Conservation (phyloP, 2,888 invertebrate species). For the Caenorhabditis uteleia region DNA sequence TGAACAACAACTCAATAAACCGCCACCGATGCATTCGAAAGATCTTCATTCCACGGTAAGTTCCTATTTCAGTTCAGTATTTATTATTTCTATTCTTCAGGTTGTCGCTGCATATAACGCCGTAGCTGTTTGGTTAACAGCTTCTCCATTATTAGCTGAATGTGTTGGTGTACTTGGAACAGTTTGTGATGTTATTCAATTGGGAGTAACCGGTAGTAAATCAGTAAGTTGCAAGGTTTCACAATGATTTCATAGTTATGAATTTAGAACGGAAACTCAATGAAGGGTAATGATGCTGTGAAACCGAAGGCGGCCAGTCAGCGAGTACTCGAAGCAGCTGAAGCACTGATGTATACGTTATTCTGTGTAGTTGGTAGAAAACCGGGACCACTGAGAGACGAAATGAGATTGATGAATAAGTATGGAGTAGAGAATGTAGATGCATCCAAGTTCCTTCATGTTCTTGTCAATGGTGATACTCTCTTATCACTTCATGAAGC, state of each 20-base stretch:
- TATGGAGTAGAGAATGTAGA: slow-evolving; percentile 57
- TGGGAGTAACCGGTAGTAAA: slow-evolving; percentile 86
- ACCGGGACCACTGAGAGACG: slow-evolving; percentile 50
- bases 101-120: slow-evolving; percentile 77
- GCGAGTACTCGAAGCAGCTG: slow-evolving; percentile 95
- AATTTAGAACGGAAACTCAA: too few relatives aligned
- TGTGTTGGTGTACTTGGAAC: slow-evolving; percentile 91
- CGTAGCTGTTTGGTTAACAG: slow-evolving; percentile 82
- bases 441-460: slow-evolving; percentile 54
- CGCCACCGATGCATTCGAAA: slow-evolving; percentile 89
- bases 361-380: slow-evolving; percentile 53
- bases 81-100: slow-evolving; percentile 28
- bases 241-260: too few relatives aligned
- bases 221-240: neutral
- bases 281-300: neutral
- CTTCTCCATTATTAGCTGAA: slow-evolving; percentile 86
- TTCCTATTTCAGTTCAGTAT: too few relatives aligned
- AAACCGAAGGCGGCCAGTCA: slow-evolving; percentile 81
- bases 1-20: slow-evolving; percentile 89
- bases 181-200: slow-evolving; percentile 92
- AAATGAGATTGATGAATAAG: slow-evolving; percentile 51
- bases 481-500: slow-evolving; percentile 64
- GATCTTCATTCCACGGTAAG: slow-evolving; percentile 89
- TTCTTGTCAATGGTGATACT: slow-evolving; percentile 62
- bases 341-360: slow-evolving; percentile 81